Base-by-base conservation (phyloP, 2,113 vertebrate species). In the Macroglossus sobrinus region DNA sequence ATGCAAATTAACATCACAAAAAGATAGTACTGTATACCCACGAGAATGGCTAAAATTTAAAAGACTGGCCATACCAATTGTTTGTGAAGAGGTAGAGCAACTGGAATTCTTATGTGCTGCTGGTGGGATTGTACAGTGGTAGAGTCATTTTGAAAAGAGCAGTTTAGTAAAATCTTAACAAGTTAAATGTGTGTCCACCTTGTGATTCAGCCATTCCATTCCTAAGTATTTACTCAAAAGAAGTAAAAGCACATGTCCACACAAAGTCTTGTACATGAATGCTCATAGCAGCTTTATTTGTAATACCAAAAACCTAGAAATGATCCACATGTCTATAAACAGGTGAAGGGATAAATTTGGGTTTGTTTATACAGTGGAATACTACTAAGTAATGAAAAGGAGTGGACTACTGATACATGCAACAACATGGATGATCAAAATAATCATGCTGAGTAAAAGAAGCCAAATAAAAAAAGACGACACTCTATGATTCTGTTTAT, bases 371-470 rank as follows among this genome's bases (percentile, higher is more conserved):
- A 68, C 9, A 53, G 64, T 89, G 47, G 18, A 79, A 16, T 87
- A 92, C 86, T 92, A 71, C n/a, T 94, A 50, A 74, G 43, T 50
- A 88, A 5, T 80, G 19, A 47, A 87, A 92, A 88, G 45, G 18
- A 84, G 76, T 68, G 47, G 78, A 18, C 47, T 91, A 16, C 28
- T 55, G 59, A 43, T 78, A 43, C 6, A 38, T 75, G 14, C 24
- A 84, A 26, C 16, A 69, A 45, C 28, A 66, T 55, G 16, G 47
- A n/a, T 87, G 21, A 82, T 95, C 38, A 92, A n/a, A 95, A 84
- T 94, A 89, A 80, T 61, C 57, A 81, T 81, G 18, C 55, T 81
- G 72, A 91, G 43, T 74, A 30, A 95, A 94, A 88, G 53, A 91
- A 64, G 68, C 18, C 53, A 68, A 93, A 55, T 16, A 84, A 80